Conservation (phyloP, 35 echinoderm and acorn worm species). For the Chiridota heheva region DNA sequence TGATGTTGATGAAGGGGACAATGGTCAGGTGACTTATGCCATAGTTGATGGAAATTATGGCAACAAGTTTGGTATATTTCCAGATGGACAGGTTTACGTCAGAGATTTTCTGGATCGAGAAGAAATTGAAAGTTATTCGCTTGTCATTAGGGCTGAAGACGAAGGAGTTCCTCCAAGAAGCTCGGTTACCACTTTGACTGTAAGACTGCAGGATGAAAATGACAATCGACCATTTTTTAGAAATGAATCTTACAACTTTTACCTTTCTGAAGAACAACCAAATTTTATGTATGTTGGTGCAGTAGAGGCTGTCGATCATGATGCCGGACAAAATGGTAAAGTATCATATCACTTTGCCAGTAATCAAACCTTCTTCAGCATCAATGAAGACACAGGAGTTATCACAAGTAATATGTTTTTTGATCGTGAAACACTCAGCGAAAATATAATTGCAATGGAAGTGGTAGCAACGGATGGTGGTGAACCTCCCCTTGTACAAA, state of each 20-base stretch:
- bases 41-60: conserved; percentile 72
- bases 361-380: conserved; percentile 70
- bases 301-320: conserved; percentile 63
- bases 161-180: conserved; percentile 70
- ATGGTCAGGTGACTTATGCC: conserved; percentile 74
- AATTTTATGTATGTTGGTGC: conserved; percentile 49
- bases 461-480: conserved; percentile 77
- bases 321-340: conserved; percentile 75
- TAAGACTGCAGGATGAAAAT: conserved; percentile 86
- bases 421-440: conserved; percentile 60
- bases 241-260: conserved; percentile 79
- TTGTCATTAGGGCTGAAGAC: conserved; percentile 72
- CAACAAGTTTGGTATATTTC: conserved; percentile 95
- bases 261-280: conserved; percentile 58
- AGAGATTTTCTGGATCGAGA: conserved; percentile 79
- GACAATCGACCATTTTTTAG: conserved; percentile 88
- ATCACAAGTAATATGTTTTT: conserved; percentile 61
- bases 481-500: conserved; percentile 41
- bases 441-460: conserved; percentile 38
- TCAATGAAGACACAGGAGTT: conserved; percentile 51
- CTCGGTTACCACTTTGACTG: conserved; percentile 32
- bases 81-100: conserved; percentile 87
- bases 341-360: conserved; percentile 54
- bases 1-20: conserved; percentile 83
- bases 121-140: conserved; percentile 45